phyloP scores from a whole-genome alignment of 2,797 vertebrate species.

The Epinephelus awoara region DNA sequence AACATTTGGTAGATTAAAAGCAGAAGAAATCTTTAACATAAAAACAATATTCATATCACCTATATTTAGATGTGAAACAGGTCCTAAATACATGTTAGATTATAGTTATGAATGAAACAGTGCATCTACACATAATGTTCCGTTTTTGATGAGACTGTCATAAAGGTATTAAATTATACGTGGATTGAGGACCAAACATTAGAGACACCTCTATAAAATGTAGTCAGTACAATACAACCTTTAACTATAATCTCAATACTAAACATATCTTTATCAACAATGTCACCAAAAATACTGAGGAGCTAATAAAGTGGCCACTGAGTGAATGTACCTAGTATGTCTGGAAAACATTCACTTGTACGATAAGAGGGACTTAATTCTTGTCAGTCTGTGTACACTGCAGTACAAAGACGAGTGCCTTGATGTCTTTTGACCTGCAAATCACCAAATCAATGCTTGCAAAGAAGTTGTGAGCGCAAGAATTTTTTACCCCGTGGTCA shows the following conservation, averaged over 20 bases:
- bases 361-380: no score
- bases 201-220: not conserved
- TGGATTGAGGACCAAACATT: no score
- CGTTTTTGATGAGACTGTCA: not conserved
- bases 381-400: no score
- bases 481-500: conserved; percentile 89
- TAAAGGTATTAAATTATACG: not conserved
- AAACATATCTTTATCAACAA: no score
- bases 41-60: not conserved
- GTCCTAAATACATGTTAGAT: not conserved
- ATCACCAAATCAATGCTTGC: not conserved
- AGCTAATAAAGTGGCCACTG: not conserved
- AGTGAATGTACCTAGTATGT: not conserved
- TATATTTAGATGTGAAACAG: not conserved
- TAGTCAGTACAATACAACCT: not conserved
- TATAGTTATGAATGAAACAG: not conserved
- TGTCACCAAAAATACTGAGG: no score
- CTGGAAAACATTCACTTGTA: not conserved
- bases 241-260: not conserved
- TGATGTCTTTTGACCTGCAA: not conserved
- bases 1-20: not conserved
- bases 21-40: not conserved
- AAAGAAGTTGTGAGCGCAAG: no score
- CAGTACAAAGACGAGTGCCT: not conserved
- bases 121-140: not conserved